Conservation (phyloP, 2,113 vertebrate species). For the Oreotrochilus melanogaster region DNA sequence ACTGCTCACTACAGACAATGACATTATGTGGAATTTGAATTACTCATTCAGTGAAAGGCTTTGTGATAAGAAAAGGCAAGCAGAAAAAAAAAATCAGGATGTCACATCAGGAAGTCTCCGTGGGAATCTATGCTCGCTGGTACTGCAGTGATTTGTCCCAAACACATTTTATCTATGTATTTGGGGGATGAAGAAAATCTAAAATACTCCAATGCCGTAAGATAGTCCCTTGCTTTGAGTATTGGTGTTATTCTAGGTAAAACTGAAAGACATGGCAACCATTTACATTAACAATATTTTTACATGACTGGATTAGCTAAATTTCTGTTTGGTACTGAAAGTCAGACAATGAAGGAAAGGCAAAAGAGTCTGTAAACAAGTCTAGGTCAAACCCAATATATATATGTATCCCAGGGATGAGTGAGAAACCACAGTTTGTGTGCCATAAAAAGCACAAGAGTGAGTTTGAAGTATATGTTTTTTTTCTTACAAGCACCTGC, state of each 20-base stretch:
- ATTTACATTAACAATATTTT: background rate
- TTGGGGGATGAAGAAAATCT: background rate
- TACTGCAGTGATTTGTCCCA: background rate
- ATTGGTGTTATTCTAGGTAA: background rate
- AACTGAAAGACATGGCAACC: background rate
- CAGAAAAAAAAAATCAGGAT: background rate
- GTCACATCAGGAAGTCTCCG: background rate
- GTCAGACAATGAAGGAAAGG: background rate
- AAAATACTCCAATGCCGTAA: background rate
- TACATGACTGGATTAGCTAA: background rate
- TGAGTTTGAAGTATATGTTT: background rate
- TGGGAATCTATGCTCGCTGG: background rate
- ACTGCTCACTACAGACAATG: background rate
- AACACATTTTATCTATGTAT: background rate
- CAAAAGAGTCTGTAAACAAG: background rate
- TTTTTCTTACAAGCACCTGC: background rate
- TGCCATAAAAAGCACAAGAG: background rate
- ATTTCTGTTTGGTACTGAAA: background rate
- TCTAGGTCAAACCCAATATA: background rate
- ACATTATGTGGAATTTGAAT: background rate
- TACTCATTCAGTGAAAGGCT: background rate
- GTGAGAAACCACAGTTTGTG: background rate
- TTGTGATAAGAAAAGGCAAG: background rate
- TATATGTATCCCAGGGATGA: background rate
- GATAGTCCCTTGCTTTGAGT: background rate